Base-by-base conservation (phyloP, 2,113 vertebrate species). In the Lonchura striata region DNA sequence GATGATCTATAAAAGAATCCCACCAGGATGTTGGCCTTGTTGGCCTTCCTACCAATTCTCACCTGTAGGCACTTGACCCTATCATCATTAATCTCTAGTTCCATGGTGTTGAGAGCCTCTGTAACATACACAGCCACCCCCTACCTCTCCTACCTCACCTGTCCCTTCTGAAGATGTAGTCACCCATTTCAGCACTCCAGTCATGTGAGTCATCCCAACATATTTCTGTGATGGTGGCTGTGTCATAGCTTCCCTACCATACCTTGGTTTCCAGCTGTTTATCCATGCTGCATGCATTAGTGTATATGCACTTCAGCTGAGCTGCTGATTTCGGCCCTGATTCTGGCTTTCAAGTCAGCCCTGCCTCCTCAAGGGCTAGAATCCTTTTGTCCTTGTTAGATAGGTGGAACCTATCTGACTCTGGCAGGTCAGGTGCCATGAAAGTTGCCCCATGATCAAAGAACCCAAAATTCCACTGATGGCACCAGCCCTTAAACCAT, bases 61-160 rank as follows among this genome's bases (percentile, higher is more conserved):
- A 69, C 7, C 68, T 15, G 17, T 7, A 70, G 68, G 11, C 35
- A 31, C 20, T 35, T 59, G 3, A 37, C 19, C 19, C 46, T 18
- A 13, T 30, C 42, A 46, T 30, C 25, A 30, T 57, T 35, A 35
- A 46, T 75, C 11, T 46, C 10, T 22, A 46, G 6, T 47, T 59
- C 25, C 33, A 46, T 8, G 14, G 8, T 4, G 0, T 13, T 1
- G 9, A 59, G 42, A 59, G 8, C 54, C 42, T 47, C 33, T 1
- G 0, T 30, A 47, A 59, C 11, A 46, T 9, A 56, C 19, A 59
- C 19, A 75, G n/a, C 15, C 25, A 59, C 30, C 3, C 11, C 17
- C 33, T 10, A 22, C 41, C 19, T 35, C 33, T 28, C 14, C 33
- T 74, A 16, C 19, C 11, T 46, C 14, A 17, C 11, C 19, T 28